Evolutionary conservation across 2,797 vertebrate species (phyloP).

Genomic region (Distichodus sexfasciatus): DNA sequence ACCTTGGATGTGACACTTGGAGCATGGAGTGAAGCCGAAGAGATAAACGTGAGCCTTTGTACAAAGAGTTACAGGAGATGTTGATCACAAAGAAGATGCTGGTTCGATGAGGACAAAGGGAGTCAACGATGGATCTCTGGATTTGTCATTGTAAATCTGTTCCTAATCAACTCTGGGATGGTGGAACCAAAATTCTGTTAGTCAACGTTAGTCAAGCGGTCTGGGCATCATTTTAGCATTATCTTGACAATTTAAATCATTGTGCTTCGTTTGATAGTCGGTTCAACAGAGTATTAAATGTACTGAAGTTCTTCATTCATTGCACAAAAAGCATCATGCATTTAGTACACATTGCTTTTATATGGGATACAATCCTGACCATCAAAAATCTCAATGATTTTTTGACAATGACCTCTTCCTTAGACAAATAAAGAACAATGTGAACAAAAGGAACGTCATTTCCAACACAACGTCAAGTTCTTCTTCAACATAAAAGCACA

Average conservation of each 20-base stretch:
- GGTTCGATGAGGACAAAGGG: conserved; percentile 55
- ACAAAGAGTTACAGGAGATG: conserved; percentile 41
- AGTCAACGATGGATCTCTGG: conserved; percentile 60
- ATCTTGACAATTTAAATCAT: too few relatives aligned
- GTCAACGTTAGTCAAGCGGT: too few relatives aligned
- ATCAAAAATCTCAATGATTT: neutral
- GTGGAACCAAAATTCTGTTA: too few relatives aligned
- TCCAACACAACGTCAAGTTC: conserved; percentile 37
- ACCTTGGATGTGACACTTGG: conserved; percentile 65
- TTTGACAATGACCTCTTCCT: neutral
- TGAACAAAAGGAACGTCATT: conserved; percentile 1
- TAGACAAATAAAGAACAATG: neutral
- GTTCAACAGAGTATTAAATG: too few relatives aligned
- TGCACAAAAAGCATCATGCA: neutral
- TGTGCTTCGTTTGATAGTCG: too few relatives aligned
- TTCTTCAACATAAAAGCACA: conserved; percentile 57
- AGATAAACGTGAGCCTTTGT: conserved; percentile 35
- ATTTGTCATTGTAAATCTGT: too few relatives aligned
- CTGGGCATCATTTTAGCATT: too few relatives aligned
- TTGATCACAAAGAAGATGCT: too few relatives aligned
- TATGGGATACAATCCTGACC: neutral
- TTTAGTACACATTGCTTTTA: neutral
- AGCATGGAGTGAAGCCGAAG: conserved; percentile 41
- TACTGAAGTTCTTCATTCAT: neutral
- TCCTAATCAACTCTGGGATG: too few relatives aligned